Evolutionary conservation across 1,140 invertebrate species (phyloP).

Genomic region (Acromyrmex echinatior): DNA sequence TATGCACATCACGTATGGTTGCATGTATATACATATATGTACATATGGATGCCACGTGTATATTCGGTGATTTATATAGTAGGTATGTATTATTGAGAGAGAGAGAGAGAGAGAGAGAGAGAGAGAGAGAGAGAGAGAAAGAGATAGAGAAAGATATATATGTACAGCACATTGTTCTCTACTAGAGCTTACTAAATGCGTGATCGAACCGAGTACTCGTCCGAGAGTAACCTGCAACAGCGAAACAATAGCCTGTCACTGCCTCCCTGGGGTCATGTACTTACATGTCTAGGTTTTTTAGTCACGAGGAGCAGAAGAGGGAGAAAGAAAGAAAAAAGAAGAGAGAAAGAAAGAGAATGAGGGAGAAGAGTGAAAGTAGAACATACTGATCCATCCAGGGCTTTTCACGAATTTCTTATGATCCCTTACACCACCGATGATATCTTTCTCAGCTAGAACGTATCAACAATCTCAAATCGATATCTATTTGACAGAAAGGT

Average conservation of each 20-base stretch:
- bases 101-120: constrained; percentile 19
- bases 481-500: not conserved
- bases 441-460: constrained; percentile 27
- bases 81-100: constrained; percentile 55
- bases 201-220: constrained; percentile 87
- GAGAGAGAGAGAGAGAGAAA: constrained; percentile 30
- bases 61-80: constrained; percentile 65
- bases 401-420: constrained; percentile 41
- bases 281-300: constrained; percentile 79
- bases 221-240: constrained; percentile 87
- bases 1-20: constrained; percentile 61
- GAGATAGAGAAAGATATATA: constrained; percentile 77
- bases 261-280: constrained; percentile 77
- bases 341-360: not conserved
- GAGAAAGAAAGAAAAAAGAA: not conserved
- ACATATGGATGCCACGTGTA: constrained; percentile 71
- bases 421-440: not conserved
- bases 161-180: constrained; percentile 85
- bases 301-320: constrained; percentile 4
- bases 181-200: constrained; percentile 87
- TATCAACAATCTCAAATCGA: constrained; percentile 28
- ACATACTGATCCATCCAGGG: constrained; percentile 35
- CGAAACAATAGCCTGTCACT: constrained; percentile 86
- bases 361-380: constrained; percentile 24
- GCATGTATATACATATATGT: constrained; percentile 76